These are phyloP conservation scores for Drosophila imparisetae DNA, from an alignment of 2,888 invertebrate genomes.

Conservation along the genomic window DNA sequence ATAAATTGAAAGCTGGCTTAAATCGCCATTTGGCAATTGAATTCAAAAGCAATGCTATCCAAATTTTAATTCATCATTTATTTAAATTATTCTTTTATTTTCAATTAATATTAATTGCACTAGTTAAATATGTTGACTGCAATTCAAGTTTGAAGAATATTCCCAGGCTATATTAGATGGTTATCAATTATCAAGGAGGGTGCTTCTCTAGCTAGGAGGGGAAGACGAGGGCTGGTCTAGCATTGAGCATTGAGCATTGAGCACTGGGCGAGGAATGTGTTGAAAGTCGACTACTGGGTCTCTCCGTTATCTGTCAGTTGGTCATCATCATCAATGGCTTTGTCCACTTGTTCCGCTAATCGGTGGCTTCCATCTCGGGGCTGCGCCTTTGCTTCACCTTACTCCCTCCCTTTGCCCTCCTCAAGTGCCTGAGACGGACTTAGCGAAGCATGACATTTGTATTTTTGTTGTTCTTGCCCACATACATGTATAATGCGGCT, in stretches of 20 bases:
- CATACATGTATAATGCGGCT: slow-evolving; percentile 31
- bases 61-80: not conserved
- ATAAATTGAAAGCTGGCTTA: not conserved
- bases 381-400: not conserved
- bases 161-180: slow-evolving; percentile 8
- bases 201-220: not conserved
- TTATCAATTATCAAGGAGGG: slow-evolving; percentile 3
- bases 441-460: slow-evolving; percentile 61
- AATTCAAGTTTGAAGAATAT: not conserved
- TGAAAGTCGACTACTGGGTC: slow-evolving; percentile 38
- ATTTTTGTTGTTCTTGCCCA: slow-evolving; percentile 36
- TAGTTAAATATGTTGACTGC: not conserved
- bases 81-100: not conserved
- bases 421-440: slow-evolving; percentile 29
- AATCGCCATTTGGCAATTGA: not conserved
- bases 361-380: slow-evolving; percentile 35
- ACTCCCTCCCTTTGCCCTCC: not conserved
- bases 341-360: slow-evolving; percentile 47
- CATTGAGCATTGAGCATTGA: slow-evolving; percentile 25
- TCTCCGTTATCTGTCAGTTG: slow-evolving; percentile 34
- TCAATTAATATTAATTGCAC: not conserved
- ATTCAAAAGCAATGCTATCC: not conserved
- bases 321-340: slow-evolving; percentile 32
- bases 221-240: slow-evolving; percentile 17
- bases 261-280: slow-evolving; percentile 11